Conservation (phyloP, 2,888 invertebrate genomes). For the Drosophila fulvimacula region DNA sequence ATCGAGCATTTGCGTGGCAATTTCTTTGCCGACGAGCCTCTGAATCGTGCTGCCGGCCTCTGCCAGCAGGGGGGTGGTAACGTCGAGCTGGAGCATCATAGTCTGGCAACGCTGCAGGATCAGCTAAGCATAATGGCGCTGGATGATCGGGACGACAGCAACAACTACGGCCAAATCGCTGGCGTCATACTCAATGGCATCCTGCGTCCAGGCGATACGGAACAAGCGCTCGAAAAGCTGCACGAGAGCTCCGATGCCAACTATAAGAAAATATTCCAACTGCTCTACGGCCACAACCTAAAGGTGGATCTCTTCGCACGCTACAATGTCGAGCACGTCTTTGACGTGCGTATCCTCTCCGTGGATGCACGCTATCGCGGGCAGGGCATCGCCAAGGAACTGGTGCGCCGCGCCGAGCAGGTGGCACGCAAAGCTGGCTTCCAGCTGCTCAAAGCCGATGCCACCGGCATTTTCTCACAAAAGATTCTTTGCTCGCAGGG, state of each 20-base stretch:
- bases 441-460: constrained; percentile 92
- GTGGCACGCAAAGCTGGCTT: constrained; percentile 87
- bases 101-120: constrained; percentile 90
- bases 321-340: constrained; percentile 89
- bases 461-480: constrained; percentile 92
- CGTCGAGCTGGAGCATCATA: constrained; percentile 90
- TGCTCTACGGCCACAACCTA: constrained; percentile 90
- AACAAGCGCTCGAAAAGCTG: constrained; percentile 89
- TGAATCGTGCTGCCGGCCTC: constrained; percentile 91
- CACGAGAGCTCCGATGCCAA: constrained; percentile 88
- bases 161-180: constrained; percentile 88
- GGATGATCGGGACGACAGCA: constrained; percentile 80
- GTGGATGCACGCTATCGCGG: constrained; percentile 89
- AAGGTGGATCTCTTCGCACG: constrained; percentile 89
- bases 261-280: constrained; percentile 91
- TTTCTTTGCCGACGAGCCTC: constrained; percentile 93
- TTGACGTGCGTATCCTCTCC: constrained; percentile 92
- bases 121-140: constrained; percentile 90
- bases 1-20: constrained; percentile 90
- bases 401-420: constrained; percentile 89
- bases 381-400: constrained; percentile 90
- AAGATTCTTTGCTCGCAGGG: constrained; percentile 90
- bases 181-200: constrained; percentile 93
- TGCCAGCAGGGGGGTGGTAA: constrained; percentile 89
- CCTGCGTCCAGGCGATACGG: constrained; percentile 89